Evolutionary conservation across 2,797 vertebrate species (phyloP).

Genomic region (Philypnodon macrostomus): DNA sequence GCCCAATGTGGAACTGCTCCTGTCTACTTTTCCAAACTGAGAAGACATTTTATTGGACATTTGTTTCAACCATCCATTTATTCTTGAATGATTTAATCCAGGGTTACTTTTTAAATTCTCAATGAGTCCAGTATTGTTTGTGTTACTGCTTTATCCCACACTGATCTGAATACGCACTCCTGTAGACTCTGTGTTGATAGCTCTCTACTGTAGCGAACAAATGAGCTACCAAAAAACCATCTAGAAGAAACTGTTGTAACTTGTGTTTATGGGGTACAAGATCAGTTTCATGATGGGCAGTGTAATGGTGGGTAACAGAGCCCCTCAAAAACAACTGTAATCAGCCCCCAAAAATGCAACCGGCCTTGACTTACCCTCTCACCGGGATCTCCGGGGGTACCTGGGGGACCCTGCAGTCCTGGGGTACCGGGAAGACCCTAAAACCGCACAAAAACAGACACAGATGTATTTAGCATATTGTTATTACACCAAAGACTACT

Average conservation of each 20-base stretch:
- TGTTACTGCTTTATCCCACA: neutral
- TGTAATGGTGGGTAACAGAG: neutral
- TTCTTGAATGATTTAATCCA: no score
- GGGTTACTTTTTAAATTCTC: neutral
- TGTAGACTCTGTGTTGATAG: no score
- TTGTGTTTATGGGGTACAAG: no score
- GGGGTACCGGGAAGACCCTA: constrained; percentile 91
- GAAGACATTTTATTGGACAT: no score
- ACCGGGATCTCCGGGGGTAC: constrained; percentile 88
- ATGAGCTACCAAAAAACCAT: no score
- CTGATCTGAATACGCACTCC: no score
- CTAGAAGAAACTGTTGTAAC: no score
- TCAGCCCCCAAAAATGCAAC: constrained; percentile 23
- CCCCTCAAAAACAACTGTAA: constrained; percentile 25
- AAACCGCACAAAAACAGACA: constrained; percentile 49
- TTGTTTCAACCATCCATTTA: no score
- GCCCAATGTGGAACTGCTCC: no score
- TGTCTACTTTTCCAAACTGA: neutral
- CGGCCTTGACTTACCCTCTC: constrained; percentile 85
- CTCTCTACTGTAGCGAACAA: no score
- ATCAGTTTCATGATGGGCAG: neutral
- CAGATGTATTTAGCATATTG: constrained; percentile 38
- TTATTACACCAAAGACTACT: constrained; percentile 37
- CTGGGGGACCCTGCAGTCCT: constrained; percentile 88
- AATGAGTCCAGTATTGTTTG: neutral